Conservation (phyloP, 2,797 vertebrate species). For the Petrocephalus schoutedeni region DNA sequence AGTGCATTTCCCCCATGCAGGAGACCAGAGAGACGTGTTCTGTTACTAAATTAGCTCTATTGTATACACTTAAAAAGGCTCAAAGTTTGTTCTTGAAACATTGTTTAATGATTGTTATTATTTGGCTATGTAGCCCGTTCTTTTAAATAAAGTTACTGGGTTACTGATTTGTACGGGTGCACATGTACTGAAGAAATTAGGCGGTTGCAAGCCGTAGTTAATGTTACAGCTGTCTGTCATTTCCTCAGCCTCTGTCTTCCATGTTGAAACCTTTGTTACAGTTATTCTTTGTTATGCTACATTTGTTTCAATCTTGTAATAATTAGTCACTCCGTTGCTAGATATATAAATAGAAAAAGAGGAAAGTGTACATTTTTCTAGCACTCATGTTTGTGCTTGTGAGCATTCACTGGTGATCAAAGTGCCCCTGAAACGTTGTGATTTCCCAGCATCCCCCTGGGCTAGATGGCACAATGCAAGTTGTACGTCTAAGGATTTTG, state of each 20-base stretch:
- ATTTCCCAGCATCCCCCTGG: background rate
- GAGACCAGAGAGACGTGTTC: background rate
- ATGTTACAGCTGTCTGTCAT: background rate
- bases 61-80: background rate
- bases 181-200: background rate
- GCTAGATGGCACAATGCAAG: background rate
- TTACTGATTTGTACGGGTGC: background rate
- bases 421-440: background rate
- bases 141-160: conserved; percentile 5
- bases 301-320: background rate
- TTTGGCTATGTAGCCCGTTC: background rate
- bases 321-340: background rate
- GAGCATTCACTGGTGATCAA: background rate
- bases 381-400: background rate
- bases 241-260: background rate
- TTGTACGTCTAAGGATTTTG: background rate
- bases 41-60: background rate
- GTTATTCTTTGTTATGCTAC: background rate
- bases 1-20: background rate
- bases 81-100: conserved; percentile 1
- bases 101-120: conserved; percentile 8
- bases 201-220: background rate
- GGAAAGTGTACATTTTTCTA: background rate
- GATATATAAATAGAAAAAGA: background rate
- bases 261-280: background rate